These are phyloP conservation scores for Hydroisotoma schaefferi DNA, from an alignment of 2,888 invertebrate species.

Conservation along the genomic window DNA sequence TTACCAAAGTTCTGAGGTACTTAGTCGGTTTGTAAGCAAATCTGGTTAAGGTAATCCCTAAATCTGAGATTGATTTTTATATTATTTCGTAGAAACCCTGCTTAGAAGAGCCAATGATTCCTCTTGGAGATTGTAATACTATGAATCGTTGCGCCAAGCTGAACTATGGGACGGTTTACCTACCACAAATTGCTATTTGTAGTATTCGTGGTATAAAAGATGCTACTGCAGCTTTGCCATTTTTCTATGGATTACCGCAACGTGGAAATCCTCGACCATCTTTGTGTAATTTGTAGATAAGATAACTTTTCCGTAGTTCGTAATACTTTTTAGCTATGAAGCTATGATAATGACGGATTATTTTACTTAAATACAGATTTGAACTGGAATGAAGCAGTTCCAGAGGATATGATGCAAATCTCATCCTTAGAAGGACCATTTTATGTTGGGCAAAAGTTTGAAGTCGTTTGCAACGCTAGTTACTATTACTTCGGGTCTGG, in stretches of 20 bases:
- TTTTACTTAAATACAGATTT: no score
- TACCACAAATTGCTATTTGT: slow-evolving; percentile 33
- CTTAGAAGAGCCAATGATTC: neutral
- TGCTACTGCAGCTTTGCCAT: slow-evolving; percentile 18
- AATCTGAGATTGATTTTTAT: no score
- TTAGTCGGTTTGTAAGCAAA: slow-evolving; percentile 2
- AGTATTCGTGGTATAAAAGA: slow-evolving; percentile 14
- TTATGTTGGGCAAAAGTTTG: slow-evolving; percentile 26
- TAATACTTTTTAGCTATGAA: no score
- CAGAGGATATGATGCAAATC: slow-evolving; percentile 26
- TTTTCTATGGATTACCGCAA: slow-evolving; percentile 23
- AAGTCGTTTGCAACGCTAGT: slow-evolving; percentile 22
- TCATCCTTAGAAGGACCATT: neutral
- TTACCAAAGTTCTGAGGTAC: slow-evolving; percentile 10
- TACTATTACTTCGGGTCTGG: slow-evolving; percentile 27
- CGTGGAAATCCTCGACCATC: no score
- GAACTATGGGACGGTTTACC: slow-evolving; percentile 17
- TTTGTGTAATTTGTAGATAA: no score
- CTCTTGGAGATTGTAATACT: slow-evolving; percentile 18
- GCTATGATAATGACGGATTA: no score
- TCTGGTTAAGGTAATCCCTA: no score
- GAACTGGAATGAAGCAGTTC: slow-evolving; percentile 21
- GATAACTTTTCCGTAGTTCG: no score
- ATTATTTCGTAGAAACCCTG: slow-evolving; percentile 24
- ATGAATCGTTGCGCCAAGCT: slow-evolving; percentile 21